A percentile compares a stretch with the other conserved stretches of the same genome.
These are phyloP conservation scores for Formica exsecta DNA, from an alignment of 1,140 invertebrate species.

Conservation along the genomic window DNA sequence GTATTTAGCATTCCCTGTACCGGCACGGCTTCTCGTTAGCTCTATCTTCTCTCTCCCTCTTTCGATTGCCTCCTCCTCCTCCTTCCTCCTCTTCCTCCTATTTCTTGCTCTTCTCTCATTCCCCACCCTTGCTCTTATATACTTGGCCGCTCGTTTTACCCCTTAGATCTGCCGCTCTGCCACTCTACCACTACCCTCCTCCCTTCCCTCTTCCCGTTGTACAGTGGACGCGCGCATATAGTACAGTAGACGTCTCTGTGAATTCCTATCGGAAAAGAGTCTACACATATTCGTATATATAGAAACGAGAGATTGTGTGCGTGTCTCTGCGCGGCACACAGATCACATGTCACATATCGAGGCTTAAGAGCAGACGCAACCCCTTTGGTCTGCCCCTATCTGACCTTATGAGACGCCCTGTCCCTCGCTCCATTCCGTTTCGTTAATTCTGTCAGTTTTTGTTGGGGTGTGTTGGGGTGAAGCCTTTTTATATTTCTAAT, in stretches of 20 bases:
- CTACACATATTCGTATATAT: background rate
- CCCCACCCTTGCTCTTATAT: constrained; percentile 34
- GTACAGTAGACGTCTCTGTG: constrained; percentile 21
- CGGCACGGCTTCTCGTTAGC: constrained; percentile 80
- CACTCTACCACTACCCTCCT: background rate
- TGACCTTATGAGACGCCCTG: background rate
- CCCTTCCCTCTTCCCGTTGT: constrained; percentile 3
- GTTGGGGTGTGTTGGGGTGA: background rate
- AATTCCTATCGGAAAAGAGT: constrained; percentile 38
- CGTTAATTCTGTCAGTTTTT: constrained; percentile 45
- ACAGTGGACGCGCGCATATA: constrained; percentile 26
- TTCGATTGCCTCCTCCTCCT: constrained; percentile 62
- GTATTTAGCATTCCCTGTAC: constrained; percentile 83
- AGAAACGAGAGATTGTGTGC: background rate
- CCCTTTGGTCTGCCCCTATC: constrained; percentile 1
- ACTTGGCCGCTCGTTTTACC: constrained; percentile 30
- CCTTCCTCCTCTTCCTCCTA: constrained; percentile 33
- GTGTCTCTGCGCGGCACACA: background rate
- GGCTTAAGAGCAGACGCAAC: constrained; percentile 34
- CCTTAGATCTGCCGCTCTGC: constrained; percentile 30
- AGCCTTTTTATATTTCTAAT: constrained; percentile 26
- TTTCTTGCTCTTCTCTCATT: constrained; percentile 51
- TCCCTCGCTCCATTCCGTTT: background rate
- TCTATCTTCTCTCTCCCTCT: constrained; percentile 53
- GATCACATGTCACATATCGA: constrained; percentile 66